Evolutionary conservation across 1,140 invertebrate species (phyloP).

Genomic region (Augochlora pura): DNA sequence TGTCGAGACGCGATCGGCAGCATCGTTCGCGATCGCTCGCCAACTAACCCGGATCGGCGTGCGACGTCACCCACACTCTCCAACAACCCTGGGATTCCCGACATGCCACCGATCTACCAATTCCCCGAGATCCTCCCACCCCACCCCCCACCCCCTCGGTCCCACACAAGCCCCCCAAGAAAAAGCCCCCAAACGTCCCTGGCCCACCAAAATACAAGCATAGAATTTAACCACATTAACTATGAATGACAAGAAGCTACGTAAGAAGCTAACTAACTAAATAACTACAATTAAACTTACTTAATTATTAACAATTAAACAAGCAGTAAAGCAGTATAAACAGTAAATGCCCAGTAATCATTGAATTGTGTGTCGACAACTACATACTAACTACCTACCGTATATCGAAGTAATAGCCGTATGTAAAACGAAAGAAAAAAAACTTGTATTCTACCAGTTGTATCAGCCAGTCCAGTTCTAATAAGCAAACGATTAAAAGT

Average conservation of each 20-base stretch:
- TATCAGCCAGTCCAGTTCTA: constrained; percentile 80
- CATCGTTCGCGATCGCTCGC: constrained; percentile 33
- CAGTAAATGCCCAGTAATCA: constrained; percentile 80
- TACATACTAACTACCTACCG: constrained; percentile 81
- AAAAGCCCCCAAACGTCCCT: constrained; percentile 11
- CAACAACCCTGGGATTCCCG: constrained; percentile 26
- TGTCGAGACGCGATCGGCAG: neutral
- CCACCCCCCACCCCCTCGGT: neutral
- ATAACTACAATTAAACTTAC: constrained; percentile 81
- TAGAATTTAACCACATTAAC: constrained; percentile 80
- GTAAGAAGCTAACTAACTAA: constrained; percentile 77
- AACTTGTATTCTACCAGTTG: constrained; percentile 81
- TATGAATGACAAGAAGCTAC: constrained; percentile 78
- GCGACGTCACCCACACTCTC: constrained; percentile 45
- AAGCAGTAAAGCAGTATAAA: constrained; percentile 81
- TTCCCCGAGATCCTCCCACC: neutral
- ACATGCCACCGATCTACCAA: constrained; percentile 1
- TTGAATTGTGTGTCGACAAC: constrained; percentile 82
- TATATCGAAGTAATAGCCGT: constrained; percentile 82
- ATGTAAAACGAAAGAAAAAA: constrained; percentile 79
- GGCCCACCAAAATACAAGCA: constrained; percentile 71
- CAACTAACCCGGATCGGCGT: constrained; percentile 34
- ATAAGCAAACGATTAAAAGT: constrained; percentile 79
- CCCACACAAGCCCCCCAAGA: neutral
- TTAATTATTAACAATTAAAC: constrained; percentile 81